These are phyloP conservation scores for Cyanoliseus patagonus DNA, from an alignment of 2,113 vertebrate species.

Conservation along the genomic window DNA sequence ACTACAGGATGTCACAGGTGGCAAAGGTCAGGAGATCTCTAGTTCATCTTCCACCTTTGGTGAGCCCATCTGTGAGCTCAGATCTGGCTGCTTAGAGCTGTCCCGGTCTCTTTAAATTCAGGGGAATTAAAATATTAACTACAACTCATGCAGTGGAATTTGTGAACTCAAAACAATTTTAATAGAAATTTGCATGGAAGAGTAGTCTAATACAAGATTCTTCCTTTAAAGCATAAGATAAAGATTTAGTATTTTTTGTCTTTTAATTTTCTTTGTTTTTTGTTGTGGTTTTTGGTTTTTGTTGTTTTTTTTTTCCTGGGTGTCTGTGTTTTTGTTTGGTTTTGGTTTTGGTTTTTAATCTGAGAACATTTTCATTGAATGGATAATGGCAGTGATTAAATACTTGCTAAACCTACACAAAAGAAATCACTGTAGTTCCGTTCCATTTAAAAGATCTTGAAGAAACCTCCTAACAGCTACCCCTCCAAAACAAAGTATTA, in stretches of 20 bases:
- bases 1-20: not conserved
- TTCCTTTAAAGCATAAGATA: not conserved
- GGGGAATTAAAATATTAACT: not conserved
- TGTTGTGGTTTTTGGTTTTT: not conserved
- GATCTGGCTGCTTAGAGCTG: not conserved
- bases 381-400: not conserved
- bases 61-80: not conserved
- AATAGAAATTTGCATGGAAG: not conserved
- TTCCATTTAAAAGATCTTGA: not conserved
- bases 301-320: not conserved
- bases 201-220: not conserved
- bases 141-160: not conserved
- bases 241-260: not conserved
- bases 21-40: not conserved
- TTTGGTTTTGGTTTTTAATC: not conserved
- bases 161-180: not conserved
- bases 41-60: not conserved
- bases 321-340: not conserved
- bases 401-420: not conserved
- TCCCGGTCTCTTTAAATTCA: not conserved
- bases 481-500: not conserved
- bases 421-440: not conserved
- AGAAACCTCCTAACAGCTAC: not conserved
- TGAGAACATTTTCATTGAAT: not conserved
- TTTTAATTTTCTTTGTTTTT: accelerated